Base-by-base conservation (phyloP, 2,888 invertebrate genomes). In the Cheilosia vulpina region DNA sequence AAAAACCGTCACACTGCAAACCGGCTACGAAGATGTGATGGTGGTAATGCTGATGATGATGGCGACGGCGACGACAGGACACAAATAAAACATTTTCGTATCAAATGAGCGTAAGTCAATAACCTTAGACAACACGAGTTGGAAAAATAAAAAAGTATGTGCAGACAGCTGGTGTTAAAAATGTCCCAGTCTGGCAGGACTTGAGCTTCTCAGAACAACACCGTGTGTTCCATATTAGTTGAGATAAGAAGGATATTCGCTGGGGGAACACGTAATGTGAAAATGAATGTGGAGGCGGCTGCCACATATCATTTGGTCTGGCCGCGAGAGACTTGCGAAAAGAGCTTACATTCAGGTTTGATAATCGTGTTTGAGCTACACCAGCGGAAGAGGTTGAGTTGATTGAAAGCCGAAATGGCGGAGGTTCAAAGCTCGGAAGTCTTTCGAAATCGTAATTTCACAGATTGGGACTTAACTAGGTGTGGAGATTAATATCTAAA, bases 101-200 rank as follows among this genome's bases (percentile, higher is more conserved):
- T 72, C 57, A 72, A 79, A 72, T 58, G 71, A 71, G 71, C 57
- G 62, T 65, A 58, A 79, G 78, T 72, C 78, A 79, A 72, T 79
- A 72, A 72, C 78, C 78, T 79, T 65, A 65, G 63, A 78, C 78
- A 58, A 58, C 63, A 77, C 19, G 47, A 52, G 19, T n/a, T 19
- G 1, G 24, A 50, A 50, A 55, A 62, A 45, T 31, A 19, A 13
- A 45, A 13, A 38, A 38, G 5, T n/a, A 62, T 13, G 2, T 45
- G n/a, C 62, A 71, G 69, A 78, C 62, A 78, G 34, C 76, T 68
- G 41, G 52, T 58, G 58, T 27, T 76, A 43, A 43, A 52, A 76
- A 15, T 43, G n/a, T 58, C 68, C 11, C 60, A 43, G 60, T 45
- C 34, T 62, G 13, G 5, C 17, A 62, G 27, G 17, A 45, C 27